Evolutionary conservation across 2,113 vertebrate species (phyloP).

Genomic region (Aix galericulata): DNA sequence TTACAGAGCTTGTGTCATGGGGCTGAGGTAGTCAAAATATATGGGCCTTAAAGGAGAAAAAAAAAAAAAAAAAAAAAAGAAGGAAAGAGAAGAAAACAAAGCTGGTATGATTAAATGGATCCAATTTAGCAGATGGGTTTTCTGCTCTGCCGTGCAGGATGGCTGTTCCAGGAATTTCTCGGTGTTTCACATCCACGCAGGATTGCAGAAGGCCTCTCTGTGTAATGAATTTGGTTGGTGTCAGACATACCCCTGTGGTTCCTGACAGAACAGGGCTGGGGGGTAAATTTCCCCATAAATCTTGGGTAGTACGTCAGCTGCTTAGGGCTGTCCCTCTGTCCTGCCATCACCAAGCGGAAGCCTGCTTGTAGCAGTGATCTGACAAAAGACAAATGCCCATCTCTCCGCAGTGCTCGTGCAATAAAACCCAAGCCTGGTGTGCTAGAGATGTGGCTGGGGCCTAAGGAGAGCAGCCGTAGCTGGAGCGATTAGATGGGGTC

Average conservation of each 20-base stretch:
- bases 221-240: conserved; percentile 11
- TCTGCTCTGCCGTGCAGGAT: neutral
- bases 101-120: neutral
- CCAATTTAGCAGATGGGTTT: conserved; percentile 45
- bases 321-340: neutral
- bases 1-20: neutral
- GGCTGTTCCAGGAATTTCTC: conserved; percentile 8
- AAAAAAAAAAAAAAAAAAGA: no score
- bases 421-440: neutral
- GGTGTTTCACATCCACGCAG: conserved; percentile 24
- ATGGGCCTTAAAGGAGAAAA: neutral
- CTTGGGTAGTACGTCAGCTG: fast-evolving
- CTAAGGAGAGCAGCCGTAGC: neutral
- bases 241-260: neutral
- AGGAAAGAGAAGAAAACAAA: neutral
- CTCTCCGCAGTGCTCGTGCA: neutral
- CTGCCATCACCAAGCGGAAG: neutral
- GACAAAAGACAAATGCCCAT: fast-evolving
- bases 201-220: neutral
- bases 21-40: conserved; percentile 24
- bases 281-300: neutral
- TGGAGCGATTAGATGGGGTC: neutral
- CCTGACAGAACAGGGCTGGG: neutral
- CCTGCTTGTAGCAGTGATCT: neutral
- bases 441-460: neutral